A percentile compares a stretch with the other conserved stretches of the same genome.
These are phyloP conservation scores for Tenthredo mesomela DNA, from an alignment of 2,888 invertebrate species.

Conservation along the genomic window DNA sequence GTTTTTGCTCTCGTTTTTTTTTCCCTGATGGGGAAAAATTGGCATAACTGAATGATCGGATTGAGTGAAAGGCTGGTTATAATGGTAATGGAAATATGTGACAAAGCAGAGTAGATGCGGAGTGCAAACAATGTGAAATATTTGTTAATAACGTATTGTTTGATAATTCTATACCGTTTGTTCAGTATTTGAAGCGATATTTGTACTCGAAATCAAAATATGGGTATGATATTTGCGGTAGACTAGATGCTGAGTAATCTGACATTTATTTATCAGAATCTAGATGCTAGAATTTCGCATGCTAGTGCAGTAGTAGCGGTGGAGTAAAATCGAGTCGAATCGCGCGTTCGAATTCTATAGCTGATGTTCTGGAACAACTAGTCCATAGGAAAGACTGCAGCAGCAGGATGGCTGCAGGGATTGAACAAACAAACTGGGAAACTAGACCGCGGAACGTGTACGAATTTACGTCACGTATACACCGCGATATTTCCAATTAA, in stretches of 20 bases:
- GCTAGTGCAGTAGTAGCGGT: neutral
- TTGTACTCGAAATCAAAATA: neutral
- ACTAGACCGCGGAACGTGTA: conserved; percentile 13
- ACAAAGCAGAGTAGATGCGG: too few species aligned
- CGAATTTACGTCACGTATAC: conserved; percentile 47
- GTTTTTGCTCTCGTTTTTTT: neutral
- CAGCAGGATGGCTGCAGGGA: neutral
- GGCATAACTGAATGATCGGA: neutral
- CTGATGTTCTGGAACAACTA: neutral
- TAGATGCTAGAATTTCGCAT: neutral
- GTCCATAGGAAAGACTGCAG: neutral
- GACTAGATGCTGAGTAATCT: neutral
- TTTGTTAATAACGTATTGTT: neutral
- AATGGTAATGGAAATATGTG: neutral
- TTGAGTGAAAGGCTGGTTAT: neutral
- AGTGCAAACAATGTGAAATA: too few species aligned
- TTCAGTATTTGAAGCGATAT: neutral
- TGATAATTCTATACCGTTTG: neutral
- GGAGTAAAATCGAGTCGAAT: neutral
- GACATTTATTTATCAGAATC: neutral
- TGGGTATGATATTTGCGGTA: neutral
- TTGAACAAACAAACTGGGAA: neutral
- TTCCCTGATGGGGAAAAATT: neutral
- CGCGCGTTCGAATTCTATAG: neutral
- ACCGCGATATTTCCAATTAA: conserved; percentile 46